Conservation (phyloP, 2,888 invertebrate species). For the Bruchidius siliquastri region DNA sequence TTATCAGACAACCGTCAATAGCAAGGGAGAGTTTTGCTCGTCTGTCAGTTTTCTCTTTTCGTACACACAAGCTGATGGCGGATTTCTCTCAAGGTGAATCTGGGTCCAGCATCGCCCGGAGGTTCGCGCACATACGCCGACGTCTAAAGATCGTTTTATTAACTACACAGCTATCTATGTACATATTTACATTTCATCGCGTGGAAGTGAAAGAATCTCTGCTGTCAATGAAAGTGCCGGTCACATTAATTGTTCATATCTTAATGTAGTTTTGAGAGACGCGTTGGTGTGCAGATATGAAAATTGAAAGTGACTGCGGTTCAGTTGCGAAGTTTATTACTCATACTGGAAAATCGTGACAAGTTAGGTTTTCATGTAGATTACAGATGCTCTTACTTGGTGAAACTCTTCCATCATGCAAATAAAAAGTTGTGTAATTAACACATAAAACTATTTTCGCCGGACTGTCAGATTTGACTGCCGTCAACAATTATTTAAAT, state of each 20-base stretch:
- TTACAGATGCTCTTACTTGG: too few species aligned
- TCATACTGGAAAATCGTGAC: too few species aligned
- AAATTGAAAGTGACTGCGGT: neutral
- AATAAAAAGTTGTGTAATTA: too few species aligned
- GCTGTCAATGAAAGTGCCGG: neutral
- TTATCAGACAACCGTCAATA: neutral
- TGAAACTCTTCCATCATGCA: too few species aligned
- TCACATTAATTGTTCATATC: neutral
- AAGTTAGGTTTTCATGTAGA: too few species aligned
- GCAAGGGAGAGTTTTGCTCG: neutral
- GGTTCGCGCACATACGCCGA: neutral
- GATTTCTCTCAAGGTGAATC: neutral
- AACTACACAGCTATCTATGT: neutral
- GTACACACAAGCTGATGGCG: neutral
- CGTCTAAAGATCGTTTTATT: neutral
- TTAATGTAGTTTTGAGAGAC: neutral
- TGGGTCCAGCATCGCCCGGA: neutral
- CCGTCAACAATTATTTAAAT: too few species aligned
- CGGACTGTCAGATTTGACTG: too few species aligned
- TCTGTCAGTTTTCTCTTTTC: neutral
- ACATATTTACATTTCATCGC: neutral
- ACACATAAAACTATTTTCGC: too few species aligned
- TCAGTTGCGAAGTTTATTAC: too few species aligned
- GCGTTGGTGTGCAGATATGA: neutral
- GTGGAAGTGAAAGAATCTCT: neutral